phyloP scores from a whole-genome alignment of 2,113 vertebrate species.

The Corythaeola cristata region DNA sequence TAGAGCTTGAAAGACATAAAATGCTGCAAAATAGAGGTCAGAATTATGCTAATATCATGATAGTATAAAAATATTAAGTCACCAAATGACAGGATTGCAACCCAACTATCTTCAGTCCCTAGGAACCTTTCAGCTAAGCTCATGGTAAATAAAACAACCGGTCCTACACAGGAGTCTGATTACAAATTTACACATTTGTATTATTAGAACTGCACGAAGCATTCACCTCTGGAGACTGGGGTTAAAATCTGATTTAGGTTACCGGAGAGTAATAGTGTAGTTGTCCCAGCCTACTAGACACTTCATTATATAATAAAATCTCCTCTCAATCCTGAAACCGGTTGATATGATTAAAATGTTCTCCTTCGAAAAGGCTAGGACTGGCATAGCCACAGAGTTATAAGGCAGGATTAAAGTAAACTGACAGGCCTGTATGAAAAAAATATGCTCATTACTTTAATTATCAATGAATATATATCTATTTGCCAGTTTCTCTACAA shows the following conservation, averaged over 20 bases:
- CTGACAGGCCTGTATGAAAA: neutral
- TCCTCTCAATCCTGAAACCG: neutral
- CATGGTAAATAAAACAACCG: slow-evolving; percentile 70
- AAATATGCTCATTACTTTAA: neutral
- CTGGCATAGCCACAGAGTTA: neutral
- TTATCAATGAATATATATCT: neutral
- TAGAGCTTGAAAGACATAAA: slow-evolving; percentile 73
- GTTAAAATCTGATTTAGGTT: slow-evolving; percentile 74
- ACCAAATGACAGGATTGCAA: slow-evolving; percentile 79
- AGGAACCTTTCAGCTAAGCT: slow-evolving; percentile 67
- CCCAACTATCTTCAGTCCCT: slow-evolving; percentile 65
- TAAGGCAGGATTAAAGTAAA: neutral
- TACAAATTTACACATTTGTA: slow-evolving; percentile 76
- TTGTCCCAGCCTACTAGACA: neutral
- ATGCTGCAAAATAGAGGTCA: slow-evolving; percentile 74
- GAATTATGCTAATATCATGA: slow-evolving; percentile 78
- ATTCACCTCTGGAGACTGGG: slow-evolving; percentile 59
- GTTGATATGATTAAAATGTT: neutral
- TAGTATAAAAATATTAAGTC: slow-evolving; percentile 80
- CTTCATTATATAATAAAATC: slow-evolving; percentile 1
- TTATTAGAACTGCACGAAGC: slow-evolving; percentile 70
- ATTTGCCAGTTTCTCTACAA: neutral
- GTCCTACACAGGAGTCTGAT: slow-evolving; percentile 69
- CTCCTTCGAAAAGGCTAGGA: neutral
- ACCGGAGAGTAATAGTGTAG: slow-evolving; percentile 6